A percentile compares a stretch with the other conserved stretches of the same genome.
Conservation (phyloP, 2,888 invertebrate species). For the Petrophora chlorosata region DNA sequence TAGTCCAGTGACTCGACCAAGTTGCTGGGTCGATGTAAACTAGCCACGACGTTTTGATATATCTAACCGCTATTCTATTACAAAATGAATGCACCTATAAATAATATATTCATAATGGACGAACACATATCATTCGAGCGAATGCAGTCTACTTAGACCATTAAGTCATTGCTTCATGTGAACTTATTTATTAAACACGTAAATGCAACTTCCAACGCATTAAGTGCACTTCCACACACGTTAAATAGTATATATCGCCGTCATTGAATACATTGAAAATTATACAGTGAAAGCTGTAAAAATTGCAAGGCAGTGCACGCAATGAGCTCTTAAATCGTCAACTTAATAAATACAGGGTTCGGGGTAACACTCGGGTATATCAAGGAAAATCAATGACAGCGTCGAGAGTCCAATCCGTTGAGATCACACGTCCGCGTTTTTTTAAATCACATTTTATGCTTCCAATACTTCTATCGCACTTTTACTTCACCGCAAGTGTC, state of each 20-base stretch:
- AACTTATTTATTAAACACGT: conserved; percentile 53
- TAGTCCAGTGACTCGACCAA: conserved; percentile 12
- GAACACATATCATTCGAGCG: conserved; percentile 81
- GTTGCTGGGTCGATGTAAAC: conserved; percentile 23
- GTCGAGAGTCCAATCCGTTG: conserved; percentile 61
- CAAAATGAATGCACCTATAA: conserved; percentile 68
- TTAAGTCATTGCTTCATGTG: conserved; percentile 74
- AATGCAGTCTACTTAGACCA: conserved; percentile 80
- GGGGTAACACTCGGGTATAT: conserved; percentile 43
- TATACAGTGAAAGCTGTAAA: conserved; percentile 19
- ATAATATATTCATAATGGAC: conserved; percentile 78
- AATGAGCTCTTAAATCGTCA: conserved; percentile 46
- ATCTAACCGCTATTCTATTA: conserved; percentile 29
- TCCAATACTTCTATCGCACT: conserved; percentile 28
- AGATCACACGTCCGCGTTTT: conserved; percentile 68
- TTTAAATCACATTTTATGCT: conserved; percentile 70
- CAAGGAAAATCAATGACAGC: conserved; percentile 49
- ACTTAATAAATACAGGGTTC: conserved; percentile 31
- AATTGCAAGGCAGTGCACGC: conserved; percentile 62
- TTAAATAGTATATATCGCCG: not conserved
- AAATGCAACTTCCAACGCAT: conserved; percentile 69
- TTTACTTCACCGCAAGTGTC: conserved; percentile 16
- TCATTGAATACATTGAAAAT: conserved; percentile 7
- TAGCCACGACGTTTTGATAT: conserved; percentile 13
- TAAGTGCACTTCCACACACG: conserved; percentile 54